Conservation (phyloP, 2,797 vertebrate genomes). For the Melanotaenia maccullochi region DNA sequence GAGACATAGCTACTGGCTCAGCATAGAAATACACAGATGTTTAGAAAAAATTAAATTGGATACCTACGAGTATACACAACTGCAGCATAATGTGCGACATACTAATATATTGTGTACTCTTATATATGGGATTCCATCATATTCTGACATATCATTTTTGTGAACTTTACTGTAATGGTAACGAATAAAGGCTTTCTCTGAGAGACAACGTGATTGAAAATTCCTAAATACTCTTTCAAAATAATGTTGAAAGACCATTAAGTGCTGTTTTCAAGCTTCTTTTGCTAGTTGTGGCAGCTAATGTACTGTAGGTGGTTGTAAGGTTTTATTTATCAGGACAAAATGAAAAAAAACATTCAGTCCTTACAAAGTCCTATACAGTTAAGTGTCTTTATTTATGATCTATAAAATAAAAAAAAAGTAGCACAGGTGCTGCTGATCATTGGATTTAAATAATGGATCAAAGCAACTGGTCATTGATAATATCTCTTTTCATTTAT, state of each 20-base stretch:
- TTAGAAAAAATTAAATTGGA: conserved; percentile 66
- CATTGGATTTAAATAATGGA: too few relatives aligned
- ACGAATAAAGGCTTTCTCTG: background rate
- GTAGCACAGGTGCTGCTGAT: too few relatives aligned
- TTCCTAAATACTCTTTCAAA: background rate
- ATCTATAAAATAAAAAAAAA: too few relatives aligned
- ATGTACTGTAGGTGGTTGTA: too few relatives aligned
- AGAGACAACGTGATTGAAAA: background rate
- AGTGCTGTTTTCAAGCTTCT: too few relatives aligned
- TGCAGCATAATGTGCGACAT: conserved; percentile 35
- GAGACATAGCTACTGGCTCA: conserved; percentile 70
- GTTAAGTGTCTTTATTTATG: too few relatives aligned
- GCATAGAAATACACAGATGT: conserved; percentile 59
- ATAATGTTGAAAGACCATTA: background rate
- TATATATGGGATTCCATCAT: background rate
- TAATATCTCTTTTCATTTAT: too few relatives aligned
- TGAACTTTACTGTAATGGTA: background rate
- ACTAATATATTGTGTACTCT: conserved; percentile 23
- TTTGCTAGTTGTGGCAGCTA: too few relatives aligned
- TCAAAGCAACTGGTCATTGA: too few relatives aligned
- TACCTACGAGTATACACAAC: conserved; percentile 46
- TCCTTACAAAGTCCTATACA: too few relatives aligned
- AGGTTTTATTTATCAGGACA: background rate
- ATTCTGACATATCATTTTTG: background rate
- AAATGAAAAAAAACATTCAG: background rate